Evolutionary conservation across 2,113 vertebrate species (phyloP).

Genomic region (Lycaon pictus): DNA sequence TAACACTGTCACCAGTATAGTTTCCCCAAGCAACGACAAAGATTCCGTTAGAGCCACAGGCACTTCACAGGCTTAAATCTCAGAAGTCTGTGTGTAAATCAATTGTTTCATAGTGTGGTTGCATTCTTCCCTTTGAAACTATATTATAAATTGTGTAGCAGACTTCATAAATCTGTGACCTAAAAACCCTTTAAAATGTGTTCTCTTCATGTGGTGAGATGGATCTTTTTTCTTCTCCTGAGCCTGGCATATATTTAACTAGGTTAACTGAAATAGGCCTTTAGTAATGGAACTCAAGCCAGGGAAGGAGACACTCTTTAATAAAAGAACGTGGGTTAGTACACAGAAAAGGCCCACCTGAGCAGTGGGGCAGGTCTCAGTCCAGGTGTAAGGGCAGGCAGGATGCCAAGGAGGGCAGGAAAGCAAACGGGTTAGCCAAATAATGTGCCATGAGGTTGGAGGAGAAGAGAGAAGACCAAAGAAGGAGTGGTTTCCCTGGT

Average conservation of each 20-base stretch:
- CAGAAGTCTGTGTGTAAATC: conserved; percentile 67
- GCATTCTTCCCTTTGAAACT: conserved; percentile 50
- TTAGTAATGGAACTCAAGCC: conserved; percentile 19
- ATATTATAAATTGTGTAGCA: conserved; percentile 59
- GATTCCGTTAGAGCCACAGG: conserved; percentile 39
- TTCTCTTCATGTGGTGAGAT: background rate
- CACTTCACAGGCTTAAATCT: conserved; percentile 63
- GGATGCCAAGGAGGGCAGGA: background rate
- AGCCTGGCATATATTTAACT: conserved; percentile 41
- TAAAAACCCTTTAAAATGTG: conserved; percentile 59
- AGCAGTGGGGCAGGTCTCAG: background rate
- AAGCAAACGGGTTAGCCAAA: background rate
- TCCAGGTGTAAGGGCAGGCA: background rate
- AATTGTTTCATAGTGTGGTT: conserved; percentile 61
- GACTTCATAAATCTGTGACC: conserved; percentile 66
- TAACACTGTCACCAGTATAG: background rate
- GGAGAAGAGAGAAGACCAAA: background rate
- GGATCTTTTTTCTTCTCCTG: background rate
- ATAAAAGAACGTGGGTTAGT: background rate
- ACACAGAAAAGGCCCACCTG: background rate
- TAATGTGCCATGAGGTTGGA: background rate
- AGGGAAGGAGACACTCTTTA: background rate
- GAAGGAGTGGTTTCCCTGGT: background rate
- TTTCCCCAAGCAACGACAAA: conserved; percentile 47
- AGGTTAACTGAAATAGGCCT: conserved; percentile 34